phyloP scores from a whole-genome alignment of 1,140 invertebrate genomes.

The Zaprionus davidi region DNA sequence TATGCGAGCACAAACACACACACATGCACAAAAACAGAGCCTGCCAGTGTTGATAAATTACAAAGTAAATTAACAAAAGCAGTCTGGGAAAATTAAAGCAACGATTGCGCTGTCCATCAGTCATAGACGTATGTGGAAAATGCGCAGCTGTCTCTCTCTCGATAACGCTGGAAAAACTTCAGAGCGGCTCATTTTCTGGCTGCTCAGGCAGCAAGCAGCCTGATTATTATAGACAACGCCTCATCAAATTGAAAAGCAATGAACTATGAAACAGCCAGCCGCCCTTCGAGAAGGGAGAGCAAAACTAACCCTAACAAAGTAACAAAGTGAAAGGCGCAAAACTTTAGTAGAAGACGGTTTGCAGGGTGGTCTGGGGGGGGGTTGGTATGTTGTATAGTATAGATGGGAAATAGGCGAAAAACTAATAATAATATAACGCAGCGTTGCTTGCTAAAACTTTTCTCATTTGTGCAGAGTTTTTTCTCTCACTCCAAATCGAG shows the following conservation, averaged over 20 bases:
- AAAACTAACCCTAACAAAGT: slow-evolving; percentile 40
- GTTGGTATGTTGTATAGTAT: no score
- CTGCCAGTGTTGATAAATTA: slow-evolving; percentile 74
- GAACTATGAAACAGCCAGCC: slow-evolving; percentile 79
- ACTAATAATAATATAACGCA: slow-evolving; percentile 80
- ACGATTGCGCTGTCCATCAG: slow-evolving; percentile 35
- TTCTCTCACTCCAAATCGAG: not conserved
- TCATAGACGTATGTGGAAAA: slow-evolving; percentile 42
- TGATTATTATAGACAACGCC: slow-evolving; percentile 82
- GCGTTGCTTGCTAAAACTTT: slow-evolving; percentile 70
- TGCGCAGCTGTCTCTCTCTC: not conserved
- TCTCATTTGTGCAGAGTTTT: slow-evolving; percentile 72
- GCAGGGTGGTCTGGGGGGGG: no score
- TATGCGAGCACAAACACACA: slow-evolving; percentile 10
- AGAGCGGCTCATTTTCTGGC: slow-evolving; percentile 63
- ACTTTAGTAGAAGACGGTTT: slow-evolving; percentile 21
- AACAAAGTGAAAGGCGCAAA: slow-evolving; percentile 59
- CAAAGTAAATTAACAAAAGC: slow-evolving; percentile 72
- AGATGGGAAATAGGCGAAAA: slow-evolving; percentile 50
- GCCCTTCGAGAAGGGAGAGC: slow-evolving; percentile 25
- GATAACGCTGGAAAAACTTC: slow-evolving; percentile 51
- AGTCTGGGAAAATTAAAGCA: not conserved
- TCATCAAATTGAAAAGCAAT: slow-evolving; percentile 84
- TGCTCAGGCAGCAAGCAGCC: slow-evolving; percentile 49
- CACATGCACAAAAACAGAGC: slow-evolving; percentile 24